Conservation (phyloP, 2,888 invertebrate genomes). For the Trypoxylon attenuatum region DNA sequence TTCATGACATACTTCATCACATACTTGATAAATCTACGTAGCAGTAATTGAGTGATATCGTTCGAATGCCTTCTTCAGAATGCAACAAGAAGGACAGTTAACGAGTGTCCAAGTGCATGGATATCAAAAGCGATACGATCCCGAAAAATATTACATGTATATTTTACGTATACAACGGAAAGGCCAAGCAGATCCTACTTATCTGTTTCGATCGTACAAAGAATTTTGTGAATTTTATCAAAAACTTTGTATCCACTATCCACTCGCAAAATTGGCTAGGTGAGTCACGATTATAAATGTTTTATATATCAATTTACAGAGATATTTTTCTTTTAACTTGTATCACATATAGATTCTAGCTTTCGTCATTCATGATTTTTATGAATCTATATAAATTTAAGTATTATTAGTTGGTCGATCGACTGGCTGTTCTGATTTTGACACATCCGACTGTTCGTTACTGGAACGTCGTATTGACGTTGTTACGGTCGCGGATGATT, state of each 20-base stretch:
- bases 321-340: no score
- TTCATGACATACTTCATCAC: no score
- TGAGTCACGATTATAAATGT: constrained; percentile 74
- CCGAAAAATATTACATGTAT: constrained; percentile 98
- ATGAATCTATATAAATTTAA: not conserved
- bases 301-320: not conserved
- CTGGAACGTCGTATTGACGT: no score
- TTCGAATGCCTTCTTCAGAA: constrained; percentile 76
- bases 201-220: constrained; percentile 94
- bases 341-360: not conserved
- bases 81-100: constrained; percentile 92
- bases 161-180: constrained; percentile 89
- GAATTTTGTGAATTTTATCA: constrained; percentile 98
- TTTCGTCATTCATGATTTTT: not conserved
- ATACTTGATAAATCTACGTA: no score
- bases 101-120: constrained; percentile 89
- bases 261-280: constrained; percentile 93
- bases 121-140: constrained; percentile 96
- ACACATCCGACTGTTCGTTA: no score
- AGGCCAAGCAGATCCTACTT: constrained; percentile 89
- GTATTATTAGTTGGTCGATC: no score
- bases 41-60: not conserved
- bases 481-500: no score
- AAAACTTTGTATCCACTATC: constrained; percentile 94
- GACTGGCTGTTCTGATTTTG: not conserved